Percentiles rank a stretch among this genome's conserved stretches.
Evolutionary conservation across 53 echinoderm and acorn worm species (phyloP).

Genomic region (Paelopatides confundens): DNA sequence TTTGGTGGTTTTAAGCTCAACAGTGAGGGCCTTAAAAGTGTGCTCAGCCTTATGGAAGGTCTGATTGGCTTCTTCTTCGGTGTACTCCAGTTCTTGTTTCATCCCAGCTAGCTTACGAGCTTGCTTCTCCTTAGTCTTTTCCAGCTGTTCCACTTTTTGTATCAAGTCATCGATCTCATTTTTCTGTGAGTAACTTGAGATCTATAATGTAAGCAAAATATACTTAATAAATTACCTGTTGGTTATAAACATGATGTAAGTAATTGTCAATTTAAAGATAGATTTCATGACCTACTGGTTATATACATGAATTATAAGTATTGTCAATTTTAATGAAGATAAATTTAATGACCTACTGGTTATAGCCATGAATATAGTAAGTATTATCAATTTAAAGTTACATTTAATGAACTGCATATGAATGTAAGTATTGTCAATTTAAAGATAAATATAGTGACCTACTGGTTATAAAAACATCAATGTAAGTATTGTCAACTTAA

Average conservation of each 20-base stretch:
- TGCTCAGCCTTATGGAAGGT: slow-evolving; percentile 58
- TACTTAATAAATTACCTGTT: too few relatives aligned
- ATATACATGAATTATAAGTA: too few relatives aligned
- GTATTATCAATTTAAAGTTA: too few relatives aligned
- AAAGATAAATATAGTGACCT: too few relatives aligned
- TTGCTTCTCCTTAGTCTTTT: slow-evolving; percentile 96
- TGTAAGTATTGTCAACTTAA: too few relatives aligned
- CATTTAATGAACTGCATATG: too few relatives aligned
- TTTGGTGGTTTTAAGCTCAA: slow-evolving; percentile 91
- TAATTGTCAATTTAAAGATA: background rate
- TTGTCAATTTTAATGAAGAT: too few relatives aligned
- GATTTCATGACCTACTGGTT: background rate
- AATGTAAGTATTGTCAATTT: too few relatives aligned
- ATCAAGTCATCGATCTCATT: slow-evolving; percentile 81
- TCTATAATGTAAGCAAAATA: slow-evolving; percentile 60
- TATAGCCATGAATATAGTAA: too few relatives aligned
- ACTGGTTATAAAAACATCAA: too few relatives aligned
- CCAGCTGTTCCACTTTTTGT: slow-evolving; percentile 81
- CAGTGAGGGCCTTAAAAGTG: slow-evolving; percentile 69
- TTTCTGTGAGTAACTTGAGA: slow-evolving; percentile 76
- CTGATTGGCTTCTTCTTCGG: slow-evolving; percentile 86
- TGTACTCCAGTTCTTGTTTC: slow-evolving; percentile 94
- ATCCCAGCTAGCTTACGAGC: slow-evolving; percentile 96
- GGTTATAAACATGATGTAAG: too few relatives aligned
- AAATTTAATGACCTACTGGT: too few relatives aligned